These are phyloP conservation scores for Drosophila quadrilineata DNA, from an alignment of 1,140 invertebrate species.

Conservation along the genomic window DNA sequence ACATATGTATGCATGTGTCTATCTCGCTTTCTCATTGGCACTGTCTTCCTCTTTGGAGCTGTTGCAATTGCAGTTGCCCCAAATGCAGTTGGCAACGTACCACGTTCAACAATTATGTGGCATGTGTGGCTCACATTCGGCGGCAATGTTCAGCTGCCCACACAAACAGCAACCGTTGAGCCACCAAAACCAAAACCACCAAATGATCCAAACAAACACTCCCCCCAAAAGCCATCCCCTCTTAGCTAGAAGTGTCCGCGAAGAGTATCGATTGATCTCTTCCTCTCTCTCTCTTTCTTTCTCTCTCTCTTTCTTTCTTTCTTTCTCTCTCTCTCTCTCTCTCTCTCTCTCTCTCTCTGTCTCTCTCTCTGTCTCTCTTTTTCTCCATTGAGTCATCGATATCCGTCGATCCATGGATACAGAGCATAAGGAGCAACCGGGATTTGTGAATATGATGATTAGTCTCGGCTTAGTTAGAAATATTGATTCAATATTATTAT, in stretches of 20 bases:
- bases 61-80: conserved; percentile 22
- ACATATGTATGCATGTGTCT: too few species aligned
- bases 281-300: neutral
- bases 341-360: too few species aligned
- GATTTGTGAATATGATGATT: too few species aligned
- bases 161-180: conserved; percentile 28
- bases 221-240: neutral
- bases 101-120: conserved; percentile 68
- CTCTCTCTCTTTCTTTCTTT: too few species aligned
- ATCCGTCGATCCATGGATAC: too few species aligned
- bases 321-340: too few species aligned
- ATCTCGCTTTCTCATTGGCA: neutral
- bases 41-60: neutral
- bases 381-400: too few species aligned
- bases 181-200: conserved; percentile 1
- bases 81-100: conserved; percentile 48
- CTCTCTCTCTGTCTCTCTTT: too few species aligned
- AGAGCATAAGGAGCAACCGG: too few species aligned
- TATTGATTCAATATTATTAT: too few species aligned
- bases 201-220: conserved; percentile 25
- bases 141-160: conserved; percentile 67
- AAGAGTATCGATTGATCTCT: conserved; percentile 27
- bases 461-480: too few species aligned
- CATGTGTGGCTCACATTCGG: conserved; percentile 60
- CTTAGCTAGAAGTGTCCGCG: conserved; percentile 10